Evolutionary conservation across 2,888 invertebrate species (phyloP), one percentile per base, ranked within the genome.

Genomic region (Lasioglossum leucozonium): DNA sequence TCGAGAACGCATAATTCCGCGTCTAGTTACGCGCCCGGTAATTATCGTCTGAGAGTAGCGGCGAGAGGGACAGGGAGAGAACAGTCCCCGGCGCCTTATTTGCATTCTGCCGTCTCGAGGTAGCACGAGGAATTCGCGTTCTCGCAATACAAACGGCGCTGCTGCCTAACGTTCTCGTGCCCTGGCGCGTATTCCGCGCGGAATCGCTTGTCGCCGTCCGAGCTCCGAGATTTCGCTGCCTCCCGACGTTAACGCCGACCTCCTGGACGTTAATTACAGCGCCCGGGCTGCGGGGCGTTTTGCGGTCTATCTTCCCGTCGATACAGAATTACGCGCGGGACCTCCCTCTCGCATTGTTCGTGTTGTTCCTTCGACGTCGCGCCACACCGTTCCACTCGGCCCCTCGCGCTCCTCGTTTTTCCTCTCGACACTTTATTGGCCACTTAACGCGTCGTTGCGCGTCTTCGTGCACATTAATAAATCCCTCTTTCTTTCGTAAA

Each of bases 11-110:
- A 88, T 90, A 90, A 91, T 92, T 92, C 86, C 85, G 77, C 82
- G 85, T 92, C 90, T 84, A 89, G 87, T 90, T 91, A 90, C 85
- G 89, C 83, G 85, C 77, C 82, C 85, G 85, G 89, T 92, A 92
- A 92, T 92, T 91, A 91, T 82, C 74, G 80, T 79, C 72, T 55
- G 55, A 51, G 55, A 51, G 58, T 34, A 47, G 72, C 4, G 30
- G 77, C 44, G 73, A 58, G 71, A 78, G 67, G 79, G 67, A 67
- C 37, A 62, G 37, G 37, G 34, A 62, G n/a, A 65, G 34, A 84
- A 79, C 82, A 87, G 74, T n/a, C n/a, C n/a, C 51, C 71, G 75
- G 40, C 74, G 81, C 62, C 87, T 86, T 90, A 90, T 91, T 91
- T 89, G 88, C 90, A 91, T 92, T 89, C 84, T 84, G 73, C 44